These are phyloP conservation scores for Loriculus beryllinus DNA, from an alignment of 2,797 vertebrate species.

Conservation along the genomic window DNA sequence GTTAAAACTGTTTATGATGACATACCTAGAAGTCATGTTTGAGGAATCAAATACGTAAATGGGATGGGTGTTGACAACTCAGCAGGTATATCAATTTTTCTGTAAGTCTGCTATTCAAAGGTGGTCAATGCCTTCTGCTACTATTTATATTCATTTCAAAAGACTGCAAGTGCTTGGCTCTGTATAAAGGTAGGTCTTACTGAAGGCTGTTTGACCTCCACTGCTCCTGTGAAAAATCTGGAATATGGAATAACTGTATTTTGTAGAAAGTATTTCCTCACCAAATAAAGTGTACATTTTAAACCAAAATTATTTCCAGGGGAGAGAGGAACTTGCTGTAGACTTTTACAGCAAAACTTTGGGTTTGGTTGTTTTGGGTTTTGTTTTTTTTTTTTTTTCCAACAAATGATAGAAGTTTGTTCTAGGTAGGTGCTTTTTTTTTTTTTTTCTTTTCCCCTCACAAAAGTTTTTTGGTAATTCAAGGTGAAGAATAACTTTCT, in stretches of 20 bases:
- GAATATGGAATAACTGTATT: not conserved
- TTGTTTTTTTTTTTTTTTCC: not conserved
- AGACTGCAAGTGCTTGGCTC: not conserved
- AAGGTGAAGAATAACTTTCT: not conserved
- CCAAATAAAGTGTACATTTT: not conserved
- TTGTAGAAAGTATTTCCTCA: not conserved
- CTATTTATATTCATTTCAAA: not conserved
- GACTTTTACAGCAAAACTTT: not conserved
- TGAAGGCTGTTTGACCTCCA: not conserved
- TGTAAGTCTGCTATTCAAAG: not conserved
- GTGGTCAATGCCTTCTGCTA: not conserved
- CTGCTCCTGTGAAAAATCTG: not conserved
- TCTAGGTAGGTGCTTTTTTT: not conserved
- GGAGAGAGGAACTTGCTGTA: not conserved
- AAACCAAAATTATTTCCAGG: not conserved
- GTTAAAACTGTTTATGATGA: not conserved
- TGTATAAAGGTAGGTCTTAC: not conserved
- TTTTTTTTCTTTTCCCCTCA: not conserved
- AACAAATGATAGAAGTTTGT: not conserved
- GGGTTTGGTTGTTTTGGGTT: not conserved
- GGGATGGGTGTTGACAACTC: not conserved
- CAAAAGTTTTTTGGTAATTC: not conserved
- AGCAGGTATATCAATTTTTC: not conserved
- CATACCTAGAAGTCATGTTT: not conserved
- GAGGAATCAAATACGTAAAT: not conserved